phyloP scores from a whole-genome alignment of 2,113 vertebrate genomes.

The Pygoscelis adeliae region DNA sequence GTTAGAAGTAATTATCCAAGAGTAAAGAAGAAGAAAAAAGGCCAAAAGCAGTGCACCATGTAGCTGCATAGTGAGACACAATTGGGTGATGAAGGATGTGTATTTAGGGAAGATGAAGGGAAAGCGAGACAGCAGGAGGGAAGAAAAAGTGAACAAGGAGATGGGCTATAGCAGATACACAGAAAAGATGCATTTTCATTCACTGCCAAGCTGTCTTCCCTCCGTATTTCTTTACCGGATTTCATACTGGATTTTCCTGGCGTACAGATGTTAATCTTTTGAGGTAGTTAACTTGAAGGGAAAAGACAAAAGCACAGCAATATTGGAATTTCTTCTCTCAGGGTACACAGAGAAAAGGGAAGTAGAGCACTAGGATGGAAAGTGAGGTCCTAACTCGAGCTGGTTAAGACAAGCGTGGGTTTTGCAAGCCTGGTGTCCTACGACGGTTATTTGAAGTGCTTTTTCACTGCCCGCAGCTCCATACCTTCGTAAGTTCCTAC shows the following conservation, averaged over 20 bases:
- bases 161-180: neutral
- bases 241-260: neutral
- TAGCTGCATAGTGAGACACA: neutral
- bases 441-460: accelerated
- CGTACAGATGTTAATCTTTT: neutral
- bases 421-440: neutral
- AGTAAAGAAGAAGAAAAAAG: neutral
- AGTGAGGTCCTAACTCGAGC: neutral
- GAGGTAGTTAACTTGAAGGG: neutral
- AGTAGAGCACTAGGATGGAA: neutral
- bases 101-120: neutral
- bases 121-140: neutral
- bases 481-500: slow-evolving; percentile 97
- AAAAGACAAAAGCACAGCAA: neutral
- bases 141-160: neutral
- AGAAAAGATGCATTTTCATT: neutral
- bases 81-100: neutral
- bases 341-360: neutral
- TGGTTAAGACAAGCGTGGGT: accelerated
- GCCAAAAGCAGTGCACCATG: neutral
- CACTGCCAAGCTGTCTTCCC: neutral
- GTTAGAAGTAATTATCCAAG: neutral
- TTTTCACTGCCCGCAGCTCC: neutral
- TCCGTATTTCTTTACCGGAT: neutral
- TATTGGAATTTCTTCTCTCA: neutral